Percentiles rank a stretch among this genome's conserved stretches.
phyloP scores from a whole-genome alignment of 2,888 invertebrate genomes.

The Alsophila aescularia region DNA sequence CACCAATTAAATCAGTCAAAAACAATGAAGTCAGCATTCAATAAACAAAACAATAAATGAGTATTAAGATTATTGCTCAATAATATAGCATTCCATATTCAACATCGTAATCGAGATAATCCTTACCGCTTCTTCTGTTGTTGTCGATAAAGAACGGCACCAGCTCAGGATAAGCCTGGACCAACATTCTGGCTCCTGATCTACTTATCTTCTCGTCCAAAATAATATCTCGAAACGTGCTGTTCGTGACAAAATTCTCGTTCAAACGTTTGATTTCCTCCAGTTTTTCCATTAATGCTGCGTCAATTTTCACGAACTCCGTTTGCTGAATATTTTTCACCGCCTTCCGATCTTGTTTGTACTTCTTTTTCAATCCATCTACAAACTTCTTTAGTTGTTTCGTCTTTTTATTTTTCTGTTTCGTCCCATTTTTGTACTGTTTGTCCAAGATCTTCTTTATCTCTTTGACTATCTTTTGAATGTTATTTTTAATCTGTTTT shows the following conservation, averaged over 20 bases:
- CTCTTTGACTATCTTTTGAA: constrained; percentile 58
- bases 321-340: constrained; percentile 62
- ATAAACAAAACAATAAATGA: constrained; percentile 15
- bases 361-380: constrained; percentile 62
- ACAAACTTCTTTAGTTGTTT: constrained; percentile 67
- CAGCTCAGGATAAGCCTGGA: constrained; percentile 65
- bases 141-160: constrained; percentile 34
- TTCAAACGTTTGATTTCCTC: constrained; percentile 56
- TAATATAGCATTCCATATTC: constrained; percentile 67
- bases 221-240: constrained; percentile 64
- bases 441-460: constrained; percentile 61
- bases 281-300: constrained; percentile 47
- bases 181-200: constrained; percentile 49
- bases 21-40: no score
- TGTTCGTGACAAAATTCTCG: constrained; percentile 54
- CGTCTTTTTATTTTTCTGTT: constrained; percentile 60
- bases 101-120: constrained; percentile 62
- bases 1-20: no score
- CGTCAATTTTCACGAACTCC: constrained; percentile 60
- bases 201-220: constrained; percentile 60
- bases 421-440: constrained; percentile 61
- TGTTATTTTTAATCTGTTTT: constrained; percentile 58
- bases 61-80: constrained; percentile 48
- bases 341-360: constrained; percentile 59
- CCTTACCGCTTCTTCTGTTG: constrained; percentile 37